A percentile compares a stretch with the other conserved stretches of the same genome.
Evolutionary conservation across 2,888 invertebrate genomes (phyloP).

Genomic region (Lycaena phlaeas): DNA sequence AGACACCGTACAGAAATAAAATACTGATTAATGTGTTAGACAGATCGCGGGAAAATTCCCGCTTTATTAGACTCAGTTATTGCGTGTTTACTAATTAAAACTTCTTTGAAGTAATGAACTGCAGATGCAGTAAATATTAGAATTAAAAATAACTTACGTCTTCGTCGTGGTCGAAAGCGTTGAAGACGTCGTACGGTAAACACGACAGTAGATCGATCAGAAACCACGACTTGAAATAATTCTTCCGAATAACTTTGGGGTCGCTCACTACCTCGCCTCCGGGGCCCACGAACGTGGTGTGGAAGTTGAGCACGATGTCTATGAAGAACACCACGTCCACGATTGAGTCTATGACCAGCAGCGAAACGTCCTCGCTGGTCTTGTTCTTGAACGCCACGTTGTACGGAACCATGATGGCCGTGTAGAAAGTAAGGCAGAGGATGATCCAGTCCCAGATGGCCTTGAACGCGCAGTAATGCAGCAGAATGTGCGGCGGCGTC

Average conservation of each 20-base stretch:
- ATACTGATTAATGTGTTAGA: too few relatives aligned
- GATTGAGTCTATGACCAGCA: constrained; percentile 96
- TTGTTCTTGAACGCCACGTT: constrained; percentile 99
- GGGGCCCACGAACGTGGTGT: constrained; percentile 99
- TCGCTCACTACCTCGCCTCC: constrained; percentile 98
- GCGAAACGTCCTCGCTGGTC: constrained; percentile 95
- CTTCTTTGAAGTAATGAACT: too few relatives aligned
- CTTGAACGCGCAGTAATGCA: constrained; percentile 99
- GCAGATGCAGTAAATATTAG: too few relatives aligned
- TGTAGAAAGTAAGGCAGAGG: constrained; percentile 99
- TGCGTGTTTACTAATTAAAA: too few relatives aligned
- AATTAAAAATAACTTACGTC: constrained; percentile 79
- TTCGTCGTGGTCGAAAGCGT: constrained; percentile 99
- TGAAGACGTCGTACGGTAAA: constrained; percentile 99
- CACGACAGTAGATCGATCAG: constrained; percentile 99
- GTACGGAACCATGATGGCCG: constrained; percentile 98
- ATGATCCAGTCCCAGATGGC: constrained; percentile 99
- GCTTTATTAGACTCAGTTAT: too few relatives aligned
- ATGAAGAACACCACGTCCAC: constrained; percentile 99
- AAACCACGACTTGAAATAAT: constrained; percentile 99
- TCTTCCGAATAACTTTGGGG: constrained; percentile 97
- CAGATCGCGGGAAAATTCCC: too few relatives aligned
- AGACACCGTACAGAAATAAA: too few relatives aligned
- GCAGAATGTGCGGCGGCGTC: constrained; percentile 98
- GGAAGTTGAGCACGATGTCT: constrained; percentile 99